These are phyloP conservation scores for Urocynchramus pylzowi DNA, from an alignment of 2,113 vertebrate genomes.

Conservation along the genomic window DNA sequence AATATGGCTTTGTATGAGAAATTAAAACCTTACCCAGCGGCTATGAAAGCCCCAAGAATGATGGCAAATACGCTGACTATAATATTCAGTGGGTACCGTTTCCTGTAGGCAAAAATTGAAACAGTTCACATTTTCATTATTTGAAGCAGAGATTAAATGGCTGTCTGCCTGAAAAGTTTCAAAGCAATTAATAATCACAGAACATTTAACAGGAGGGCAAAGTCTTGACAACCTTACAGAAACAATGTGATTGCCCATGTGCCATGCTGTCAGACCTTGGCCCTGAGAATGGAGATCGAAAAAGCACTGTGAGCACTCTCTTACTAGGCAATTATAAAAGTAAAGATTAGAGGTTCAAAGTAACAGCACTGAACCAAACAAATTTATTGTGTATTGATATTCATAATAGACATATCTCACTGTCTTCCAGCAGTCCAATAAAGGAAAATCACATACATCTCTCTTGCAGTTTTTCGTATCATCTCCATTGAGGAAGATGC, in stretches of 20 bases:
- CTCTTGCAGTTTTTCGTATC: neutral
- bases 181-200: neutral
- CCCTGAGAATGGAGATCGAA: neutral
- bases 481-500: neutral
- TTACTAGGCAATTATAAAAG: neutral
- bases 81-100: constrained; percentile 75
- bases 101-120: constrained; percentile 73
- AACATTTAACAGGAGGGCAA: neutral
- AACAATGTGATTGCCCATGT: neutral
- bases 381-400: neutral
- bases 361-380: neutral
- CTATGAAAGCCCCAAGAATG: constrained; percentile 85
- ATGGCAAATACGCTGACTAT: constrained; percentile 81
- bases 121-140: neutral
- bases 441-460: neutral
- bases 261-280: neutral
- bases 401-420: neutral
- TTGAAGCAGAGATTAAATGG: neutral
- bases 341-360: neutral
- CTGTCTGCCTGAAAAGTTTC: neutral
- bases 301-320: neutral
- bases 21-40: constrained; percentile 83
- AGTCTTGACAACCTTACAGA: neutral
- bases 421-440: neutral
- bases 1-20: neutral